Conservation (phyloP, 1,140 invertebrate genomes). For the Hormaphis cornu region DNA sequence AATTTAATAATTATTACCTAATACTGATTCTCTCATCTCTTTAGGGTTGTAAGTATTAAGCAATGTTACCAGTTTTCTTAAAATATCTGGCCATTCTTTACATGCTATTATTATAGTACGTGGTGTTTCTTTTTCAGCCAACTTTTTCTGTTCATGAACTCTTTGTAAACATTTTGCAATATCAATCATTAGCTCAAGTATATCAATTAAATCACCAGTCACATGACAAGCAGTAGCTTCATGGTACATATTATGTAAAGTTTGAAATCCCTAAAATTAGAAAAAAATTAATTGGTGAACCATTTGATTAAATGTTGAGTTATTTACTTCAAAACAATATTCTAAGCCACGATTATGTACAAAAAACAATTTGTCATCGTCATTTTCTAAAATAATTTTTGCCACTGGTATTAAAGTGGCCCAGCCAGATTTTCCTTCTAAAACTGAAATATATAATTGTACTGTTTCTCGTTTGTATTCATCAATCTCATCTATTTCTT, state of each 20-base stretch:
- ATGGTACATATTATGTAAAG: constrained; percentile 85
- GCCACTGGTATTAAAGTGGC: constrained; percentile 80
- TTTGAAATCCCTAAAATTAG: constrained; percentile 65
- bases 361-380: constrained; percentile 78
- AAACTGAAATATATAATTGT: constrained; percentile 64
- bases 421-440: constrained; percentile 77
- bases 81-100: constrained; percentile 77
- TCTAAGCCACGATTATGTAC: constrained; percentile 79
- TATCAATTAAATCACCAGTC: constrained; percentile 69
- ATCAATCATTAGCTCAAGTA: constrained; percentile 66
- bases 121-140: constrained; percentile 45
- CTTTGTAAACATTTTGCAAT: constrained; percentile 59
- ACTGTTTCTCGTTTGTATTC: constrained; percentile 73
- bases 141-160: constrained; percentile 55
- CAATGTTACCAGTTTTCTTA: constrained; percentile 73
- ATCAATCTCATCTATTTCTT: constrained; percentile 69
- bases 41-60: constrained; percentile 84
- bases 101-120: constrained; percentile 46
- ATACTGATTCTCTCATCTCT: constrained; percentile 66
- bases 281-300: constrained; percentile 21
- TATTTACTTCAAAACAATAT: constrained; percentile 69
- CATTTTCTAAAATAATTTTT: constrained; percentile 73
- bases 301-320: constrained; percentile 15
- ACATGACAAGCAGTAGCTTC: constrained; percentile 84
- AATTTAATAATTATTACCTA: constrained; percentile 48